A percentile compares a stretch with the other conserved stretches of the same genome.
These are phyloP conservation scores for Pegoplata infirma DNA, from an alignment of 2,888 invertebrate genomes.

Conservation along the genomic window DNA sequence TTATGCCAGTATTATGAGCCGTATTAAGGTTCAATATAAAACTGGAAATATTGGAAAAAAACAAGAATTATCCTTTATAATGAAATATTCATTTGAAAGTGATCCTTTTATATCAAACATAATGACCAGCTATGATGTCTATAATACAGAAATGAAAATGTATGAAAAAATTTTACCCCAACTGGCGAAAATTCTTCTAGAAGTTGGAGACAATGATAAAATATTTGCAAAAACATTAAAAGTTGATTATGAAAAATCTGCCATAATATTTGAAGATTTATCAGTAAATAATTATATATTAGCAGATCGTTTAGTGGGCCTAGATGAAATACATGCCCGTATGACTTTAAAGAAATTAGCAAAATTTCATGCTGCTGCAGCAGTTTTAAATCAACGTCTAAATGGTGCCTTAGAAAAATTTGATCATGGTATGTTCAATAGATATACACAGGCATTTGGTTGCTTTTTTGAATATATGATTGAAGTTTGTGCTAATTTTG, in stretches of 20 bases:
- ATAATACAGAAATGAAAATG: slow-evolving; percentile 71
- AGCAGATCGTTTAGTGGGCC: slow-evolving; percentile 71
- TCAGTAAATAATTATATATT: slow-evolving; percentile 64
- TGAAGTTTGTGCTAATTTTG: slow-evolving; percentile 69
- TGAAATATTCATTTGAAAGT: slow-evolving; percentile 70
- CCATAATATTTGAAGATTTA: slow-evolving; percentile 72
- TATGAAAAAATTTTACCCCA: slow-evolving; percentile 71
- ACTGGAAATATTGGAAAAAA: slow-evolving; percentile 27
- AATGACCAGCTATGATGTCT: slow-evolving; percentile 67
- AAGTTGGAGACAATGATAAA: slow-evolving; percentile 65
- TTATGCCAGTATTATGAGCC: slow-evolving; percentile 70
- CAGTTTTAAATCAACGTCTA: slow-evolving; percentile 76
- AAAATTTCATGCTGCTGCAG: slow-evolving; percentile 79
- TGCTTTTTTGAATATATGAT: slow-evolving; percentile 69
- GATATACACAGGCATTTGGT: slow-evolving; percentile 68
- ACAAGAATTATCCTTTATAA: slow-evolving; percentile 66
- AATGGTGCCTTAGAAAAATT: slow-evolving; percentile 67
- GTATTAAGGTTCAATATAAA: slow-evolving; percentile 64
- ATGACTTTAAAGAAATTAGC: slow-evolving; percentile 77
- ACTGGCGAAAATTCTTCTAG: slow-evolving; percentile 64
- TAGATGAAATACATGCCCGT: slow-evolving; percentile 76
- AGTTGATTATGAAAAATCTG: slow-evolving; percentile 69
- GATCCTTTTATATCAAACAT: slow-evolving; percentile 66
- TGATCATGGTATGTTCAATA: slow-evolving; percentile 74
- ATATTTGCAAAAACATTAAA: slow-evolving; percentile 69